Percentiles rank a stretch among this genome's conserved stretches.
These are phyloP conservation scores for Heliconius ethilla DNA, from an alignment of 2,888 invertebrate genomes.

Conservation along the genomic window DNA sequence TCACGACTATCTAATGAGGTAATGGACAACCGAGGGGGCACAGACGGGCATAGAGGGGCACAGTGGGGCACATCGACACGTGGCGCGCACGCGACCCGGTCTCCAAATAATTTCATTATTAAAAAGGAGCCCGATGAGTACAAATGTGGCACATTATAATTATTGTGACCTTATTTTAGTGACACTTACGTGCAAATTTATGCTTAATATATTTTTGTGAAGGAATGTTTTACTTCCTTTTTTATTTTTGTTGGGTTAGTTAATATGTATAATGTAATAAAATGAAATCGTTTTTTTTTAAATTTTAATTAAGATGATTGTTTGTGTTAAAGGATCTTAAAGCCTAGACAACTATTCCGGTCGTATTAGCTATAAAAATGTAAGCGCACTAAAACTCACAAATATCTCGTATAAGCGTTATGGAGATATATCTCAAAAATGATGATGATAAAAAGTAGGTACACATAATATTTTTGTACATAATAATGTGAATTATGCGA, in stretches of 20 bases:
- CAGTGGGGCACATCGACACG: slow-evolving; percentile 52
- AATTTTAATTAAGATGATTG: not conserved
- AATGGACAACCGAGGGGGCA: slow-evolving; percentile 60
- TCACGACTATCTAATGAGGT: slow-evolving; percentile 74
- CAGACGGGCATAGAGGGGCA: too few species aligned
- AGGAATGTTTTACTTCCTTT: not conserved
- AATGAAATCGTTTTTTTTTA: not conserved
- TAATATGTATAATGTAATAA: not conserved
- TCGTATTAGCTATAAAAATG: too few species aligned
- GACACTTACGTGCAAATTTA: slow-evolving; percentile 39
- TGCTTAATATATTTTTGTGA: slow-evolving; percentile 17
- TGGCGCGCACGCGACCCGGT: slow-evolving; percentile 63
- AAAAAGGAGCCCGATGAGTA: slow-evolving; percentile 74
- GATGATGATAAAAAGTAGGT: too few species aligned
- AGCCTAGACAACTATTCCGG: too few species aligned
- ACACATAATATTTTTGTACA: too few species aligned
- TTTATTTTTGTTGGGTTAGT: slow-evolving; percentile 12
- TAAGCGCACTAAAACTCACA: too few species aligned
- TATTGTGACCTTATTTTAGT: slow-evolving; percentile 52
- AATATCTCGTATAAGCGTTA: too few species aligned
- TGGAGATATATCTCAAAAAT: too few species aligned
- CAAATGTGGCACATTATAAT: slow-evolving; percentile 72
- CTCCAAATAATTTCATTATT: slow-evolving; percentile 76
- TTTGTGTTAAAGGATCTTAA: too few species aligned
- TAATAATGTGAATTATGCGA: too few species aligned